phyloP scores from a whole-genome alignment of 2,113 vertebrate genomes.

The Rhabdomys dilectus region DNA sequence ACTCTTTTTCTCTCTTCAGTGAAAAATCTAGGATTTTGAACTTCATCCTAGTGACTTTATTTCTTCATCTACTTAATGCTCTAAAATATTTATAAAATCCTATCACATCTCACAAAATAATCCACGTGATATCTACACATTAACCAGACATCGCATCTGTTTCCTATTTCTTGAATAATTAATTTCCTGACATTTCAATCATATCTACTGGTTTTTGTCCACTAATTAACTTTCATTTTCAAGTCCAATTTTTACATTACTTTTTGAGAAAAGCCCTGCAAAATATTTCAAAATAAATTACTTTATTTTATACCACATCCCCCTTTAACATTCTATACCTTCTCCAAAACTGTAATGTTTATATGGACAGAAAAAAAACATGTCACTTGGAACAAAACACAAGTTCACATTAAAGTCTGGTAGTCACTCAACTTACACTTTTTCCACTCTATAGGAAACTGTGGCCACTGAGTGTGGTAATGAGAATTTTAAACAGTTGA shows the following conservation, averaged over 20 bases:
- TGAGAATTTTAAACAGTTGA: constrained; percentile 24
- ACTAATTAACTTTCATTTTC: not conserved
- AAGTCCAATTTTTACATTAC: not conserved
- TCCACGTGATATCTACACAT: not conserved
- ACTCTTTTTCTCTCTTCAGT: not conserved
- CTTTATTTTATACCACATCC: not conserved
- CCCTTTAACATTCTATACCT: not conserved
- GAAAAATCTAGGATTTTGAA: not conserved
- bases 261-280: not conserved
- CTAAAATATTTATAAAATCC: not conserved
- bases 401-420: not conserved
- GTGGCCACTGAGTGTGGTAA: not conserved
- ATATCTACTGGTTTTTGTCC: not conserved
- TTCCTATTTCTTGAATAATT: not conserved
- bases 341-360: not conserved
- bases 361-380: not conserved
- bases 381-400: not conserved
- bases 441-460: not conserved
- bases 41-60: not conserved
- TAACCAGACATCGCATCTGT: not conserved
- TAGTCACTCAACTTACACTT: not conserved
- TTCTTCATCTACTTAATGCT: not conserved
- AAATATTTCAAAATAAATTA: not conserved
- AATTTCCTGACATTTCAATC: not conserved
- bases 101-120: not conserved